These are phyloP conservation scores for Labeo rohita DNA, from an alignment of 2,113 vertebrate species.

Conservation along the genomic window DNA sequence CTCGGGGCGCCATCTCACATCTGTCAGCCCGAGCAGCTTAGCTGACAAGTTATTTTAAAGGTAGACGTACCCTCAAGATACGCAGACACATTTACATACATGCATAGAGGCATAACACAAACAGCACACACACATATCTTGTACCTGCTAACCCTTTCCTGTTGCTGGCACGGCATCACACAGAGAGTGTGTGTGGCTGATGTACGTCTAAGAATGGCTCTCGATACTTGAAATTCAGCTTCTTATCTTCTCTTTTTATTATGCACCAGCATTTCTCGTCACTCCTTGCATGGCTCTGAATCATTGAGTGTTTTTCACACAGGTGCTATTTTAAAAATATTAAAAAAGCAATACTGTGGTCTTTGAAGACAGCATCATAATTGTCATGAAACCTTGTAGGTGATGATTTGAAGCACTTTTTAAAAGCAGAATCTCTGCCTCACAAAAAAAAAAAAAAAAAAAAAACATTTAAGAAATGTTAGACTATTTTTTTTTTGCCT, in stretches of 20 bases:
- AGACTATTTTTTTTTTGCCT: not conserved
- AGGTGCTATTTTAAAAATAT: slow-evolving; percentile 15
- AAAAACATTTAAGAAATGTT: too few relatives aligned
- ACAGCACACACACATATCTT: slow-evolving; percentile 24
- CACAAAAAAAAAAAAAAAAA: not conserved
- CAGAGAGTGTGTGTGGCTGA: slow-evolving; percentile 1
- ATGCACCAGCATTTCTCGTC: not conserved
- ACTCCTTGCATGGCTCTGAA: not conserved
- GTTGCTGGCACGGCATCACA: slow-evolving; percentile 17
- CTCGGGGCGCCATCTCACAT: slow-evolving; percentile 76
- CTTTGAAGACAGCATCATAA: not conserved
- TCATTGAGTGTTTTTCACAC: not conserved
- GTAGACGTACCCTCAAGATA: slow-evolving; percentile 58
- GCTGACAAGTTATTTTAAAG: slow-evolving; percentile 79
- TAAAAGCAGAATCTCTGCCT: not conserved
- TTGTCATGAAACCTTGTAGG: not conserved
- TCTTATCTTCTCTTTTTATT: not conserved
- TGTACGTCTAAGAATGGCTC: slow-evolving; percentile 9
- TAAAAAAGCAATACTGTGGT: not conserved
- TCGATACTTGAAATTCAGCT: not conserved
- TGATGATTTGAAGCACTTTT: not conserved
- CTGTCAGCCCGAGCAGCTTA: slow-evolving; percentile 74
- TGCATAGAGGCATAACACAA: slow-evolving; percentile 24
- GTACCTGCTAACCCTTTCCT: slow-evolving; percentile 1
- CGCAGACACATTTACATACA: slow-evolving; percentile 16